Percentiles rank a stretch among this genome's conserved stretches.
Evolutionary conservation across 2,113 vertebrate species (phyloP).

Genomic region (Ardeotis arabs): DNA sequence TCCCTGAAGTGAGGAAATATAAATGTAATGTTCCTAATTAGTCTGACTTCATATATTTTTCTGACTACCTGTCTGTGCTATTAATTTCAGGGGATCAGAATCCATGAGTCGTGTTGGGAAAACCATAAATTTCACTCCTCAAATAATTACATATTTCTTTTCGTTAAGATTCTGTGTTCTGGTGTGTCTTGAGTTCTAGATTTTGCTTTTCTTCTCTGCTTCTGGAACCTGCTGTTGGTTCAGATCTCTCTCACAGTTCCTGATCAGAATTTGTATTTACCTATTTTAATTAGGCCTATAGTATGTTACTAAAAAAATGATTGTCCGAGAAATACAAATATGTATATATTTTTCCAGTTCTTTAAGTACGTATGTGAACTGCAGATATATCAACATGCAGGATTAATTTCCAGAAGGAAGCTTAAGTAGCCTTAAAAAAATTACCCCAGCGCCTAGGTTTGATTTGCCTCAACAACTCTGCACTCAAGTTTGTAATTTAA

Average conservation of each 20-base stretch:
- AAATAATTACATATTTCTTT: background rate
- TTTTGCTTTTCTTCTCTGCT: background rate
- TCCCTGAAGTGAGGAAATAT: background rate
- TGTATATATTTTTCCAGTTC: background rate
- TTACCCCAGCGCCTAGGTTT: background rate
- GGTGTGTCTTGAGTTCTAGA: background rate
- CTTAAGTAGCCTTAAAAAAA: background rate
- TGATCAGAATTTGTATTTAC: background rate
- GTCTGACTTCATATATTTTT: background rate
- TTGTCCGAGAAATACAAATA: background rate
- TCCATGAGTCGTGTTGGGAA: background rate
- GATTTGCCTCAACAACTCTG: background rate
- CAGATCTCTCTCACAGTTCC: background rate
- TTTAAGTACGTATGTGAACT: background rate
- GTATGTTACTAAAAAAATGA: background rate
- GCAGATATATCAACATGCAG: background rate
- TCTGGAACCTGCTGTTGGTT: background rate
- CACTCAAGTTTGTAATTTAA: background rate
- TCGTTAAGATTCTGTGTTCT: background rate
- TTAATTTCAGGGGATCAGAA: background rate
- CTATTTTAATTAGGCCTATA: background rate
- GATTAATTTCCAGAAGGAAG: background rate
- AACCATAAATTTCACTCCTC: background rate
- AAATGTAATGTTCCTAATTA: background rate
- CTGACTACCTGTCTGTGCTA: background rate